Percentiles rank a stretch among this genome's conserved stretches.
Conservation (phyloP, 2,888 invertebrate genomes). For the Arctia plantaginis region DNA sequence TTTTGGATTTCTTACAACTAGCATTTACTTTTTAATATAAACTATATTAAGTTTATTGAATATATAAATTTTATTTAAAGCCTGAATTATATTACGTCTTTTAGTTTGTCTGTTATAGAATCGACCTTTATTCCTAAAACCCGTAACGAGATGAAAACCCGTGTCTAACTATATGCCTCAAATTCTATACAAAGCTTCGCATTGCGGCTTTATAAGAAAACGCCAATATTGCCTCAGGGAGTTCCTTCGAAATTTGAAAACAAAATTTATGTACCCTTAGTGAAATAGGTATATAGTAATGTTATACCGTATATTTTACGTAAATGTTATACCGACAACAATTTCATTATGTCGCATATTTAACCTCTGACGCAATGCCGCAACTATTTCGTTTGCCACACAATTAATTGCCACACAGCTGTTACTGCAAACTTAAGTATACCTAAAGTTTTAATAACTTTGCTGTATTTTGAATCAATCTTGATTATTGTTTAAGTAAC, state of each 20-base stretch:
- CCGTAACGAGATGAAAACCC: not conserved
- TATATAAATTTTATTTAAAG: no score
- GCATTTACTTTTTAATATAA: not conserved
- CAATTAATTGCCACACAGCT: constrained; percentile 44
- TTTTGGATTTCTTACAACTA: not conserved
- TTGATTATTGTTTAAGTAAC: constrained; percentile 43
- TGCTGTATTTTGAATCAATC: constrained; percentile 36
- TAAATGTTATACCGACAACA: not conserved
- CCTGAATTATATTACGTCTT: not conserved
- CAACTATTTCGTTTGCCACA: constrained; percentile 33
- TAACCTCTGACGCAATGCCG: not conserved
- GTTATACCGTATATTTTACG: not conserved
- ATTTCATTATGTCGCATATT: not conserved
- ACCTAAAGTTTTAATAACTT: constrained; percentile 56
- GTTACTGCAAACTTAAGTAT: constrained; percentile 17
- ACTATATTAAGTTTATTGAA: no score
- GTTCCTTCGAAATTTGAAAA: constrained; percentile 1
- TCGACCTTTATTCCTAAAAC: not conserved
- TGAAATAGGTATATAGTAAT: not conserved
- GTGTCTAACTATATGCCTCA: not conserved
- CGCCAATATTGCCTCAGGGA: constrained; percentile 1
- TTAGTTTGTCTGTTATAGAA: not conserved
- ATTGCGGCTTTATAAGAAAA: constrained; percentile 1
- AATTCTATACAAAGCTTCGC: constrained; percentile 6
- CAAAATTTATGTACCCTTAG: constrained; percentile 1